Percentiles rank a stretch among this genome's conserved stretches.
Conservation (phyloP, 2,113 vertebrate species). For the Philantomba maxwellii region DNA sequence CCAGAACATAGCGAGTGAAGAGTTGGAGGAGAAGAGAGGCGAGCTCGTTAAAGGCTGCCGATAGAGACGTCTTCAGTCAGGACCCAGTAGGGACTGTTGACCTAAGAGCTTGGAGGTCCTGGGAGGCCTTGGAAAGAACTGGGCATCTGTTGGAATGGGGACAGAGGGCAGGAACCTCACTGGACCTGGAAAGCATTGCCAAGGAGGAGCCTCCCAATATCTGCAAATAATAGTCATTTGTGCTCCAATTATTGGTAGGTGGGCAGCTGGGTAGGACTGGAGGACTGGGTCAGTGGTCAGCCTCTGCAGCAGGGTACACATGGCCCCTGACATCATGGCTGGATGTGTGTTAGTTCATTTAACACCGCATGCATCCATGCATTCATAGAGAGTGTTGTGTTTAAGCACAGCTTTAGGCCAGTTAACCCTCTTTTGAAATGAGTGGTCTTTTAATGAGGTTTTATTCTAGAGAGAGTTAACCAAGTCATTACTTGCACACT, state of each 20-base stretch:
- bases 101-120: background rate
- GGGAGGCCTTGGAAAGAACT: background rate
- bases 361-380: accelerated
- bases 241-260: accelerated
- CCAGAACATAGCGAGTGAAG: background rate
- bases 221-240: background rate
- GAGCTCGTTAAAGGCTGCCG: accelerated
- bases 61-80: accelerated
- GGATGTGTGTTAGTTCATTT: background rate
- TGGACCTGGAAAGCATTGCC: background rate
- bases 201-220: background rate
- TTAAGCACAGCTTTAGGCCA: background rate
- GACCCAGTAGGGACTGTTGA: too few species aligned
- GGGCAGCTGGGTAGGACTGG: background rate
- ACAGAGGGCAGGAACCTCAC: accelerated
- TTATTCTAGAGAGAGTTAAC: background rate
- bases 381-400: background rate
- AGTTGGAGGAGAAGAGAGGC: background rate
- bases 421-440: background rate
- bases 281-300: background rate
- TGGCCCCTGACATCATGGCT: accelerated
- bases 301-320: background rate
- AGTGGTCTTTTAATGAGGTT: constrained; percentile 1
- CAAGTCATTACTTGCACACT: background rate
- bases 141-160: too few species aligned